Percentiles rank a stretch among this genome's conserved stretches.
These are phyloP conservation scores for Drosophila willistoni DNA, from an alignment of 1,140 invertebrate genomes.

Conservation along the genomic window DNA sequence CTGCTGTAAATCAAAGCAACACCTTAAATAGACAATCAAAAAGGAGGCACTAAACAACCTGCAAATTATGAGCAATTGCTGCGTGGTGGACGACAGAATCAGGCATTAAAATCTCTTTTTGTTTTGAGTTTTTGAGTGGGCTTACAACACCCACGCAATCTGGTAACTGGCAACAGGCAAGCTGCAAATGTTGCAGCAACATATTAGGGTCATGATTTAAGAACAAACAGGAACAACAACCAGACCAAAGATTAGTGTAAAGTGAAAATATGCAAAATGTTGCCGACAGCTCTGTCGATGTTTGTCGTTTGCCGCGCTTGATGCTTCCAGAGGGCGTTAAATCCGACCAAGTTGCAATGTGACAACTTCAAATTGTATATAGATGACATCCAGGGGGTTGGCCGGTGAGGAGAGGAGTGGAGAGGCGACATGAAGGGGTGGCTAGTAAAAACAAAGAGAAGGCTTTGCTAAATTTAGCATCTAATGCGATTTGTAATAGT, in stretches of 20 bases:
- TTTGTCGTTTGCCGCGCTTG: no score
- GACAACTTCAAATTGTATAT: no score
- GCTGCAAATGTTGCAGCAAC: slow-evolving; percentile 64
- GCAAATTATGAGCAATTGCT: slow-evolving; percentile 68
- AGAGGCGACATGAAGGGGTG: not conserved
- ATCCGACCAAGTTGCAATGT: no score
- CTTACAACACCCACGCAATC: slow-evolving; percentile 37
- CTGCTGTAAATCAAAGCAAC: slow-evolving; percentile 58
- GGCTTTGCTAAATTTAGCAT: slow-evolving; percentile 71
- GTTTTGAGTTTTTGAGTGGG: slow-evolving; percentile 34
- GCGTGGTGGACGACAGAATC: slow-evolving; percentile 23
- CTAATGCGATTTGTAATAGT: slow-evolving; percentile 79
- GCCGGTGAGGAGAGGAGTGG: not conserved
- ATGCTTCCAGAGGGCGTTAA: not conserved
- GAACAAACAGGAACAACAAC: slow-evolving; percentile 14
- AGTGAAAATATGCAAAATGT: slow-evolving; percentile 53
- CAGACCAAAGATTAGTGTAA: not conserved
- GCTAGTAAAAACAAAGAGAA: slow-evolving; percentile 17
- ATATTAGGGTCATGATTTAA: slow-evolving; percentile 53
- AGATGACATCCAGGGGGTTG: not conserved
- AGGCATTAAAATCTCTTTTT: slow-evolving; percentile 41
- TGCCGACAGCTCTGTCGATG: slow-evolving; percentile 44
- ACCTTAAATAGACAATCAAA: slow-evolving; percentile 38
- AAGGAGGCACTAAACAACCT: slow-evolving; percentile 42
- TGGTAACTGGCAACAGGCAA: not conserved